A percentile compares a stretch with the other conserved stretches of the same genome.
phyloP scores from a whole-genome alignment of 1,140 invertebrate genomes.

The Venustaconcha ellipsiformis region DNA sequence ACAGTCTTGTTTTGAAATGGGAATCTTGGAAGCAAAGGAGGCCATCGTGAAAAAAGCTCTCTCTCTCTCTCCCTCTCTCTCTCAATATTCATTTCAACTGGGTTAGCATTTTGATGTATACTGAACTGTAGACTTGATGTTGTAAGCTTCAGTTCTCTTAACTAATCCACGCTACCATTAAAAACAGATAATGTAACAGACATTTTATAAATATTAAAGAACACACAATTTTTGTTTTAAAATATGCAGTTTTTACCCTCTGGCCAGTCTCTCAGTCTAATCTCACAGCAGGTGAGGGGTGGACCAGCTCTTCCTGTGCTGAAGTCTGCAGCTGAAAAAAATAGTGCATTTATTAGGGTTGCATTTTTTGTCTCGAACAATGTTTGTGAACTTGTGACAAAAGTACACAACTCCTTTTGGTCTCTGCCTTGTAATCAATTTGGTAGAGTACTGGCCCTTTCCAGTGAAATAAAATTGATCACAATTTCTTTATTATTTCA shows the following conservation, averaged over 20 bases:
- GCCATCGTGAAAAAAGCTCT: no score
- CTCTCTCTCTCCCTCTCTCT: no score
- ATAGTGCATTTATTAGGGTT: conserved; percentile 2
- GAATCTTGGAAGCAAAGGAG: no score
- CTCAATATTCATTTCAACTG: no score
- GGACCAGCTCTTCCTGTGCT: conserved; percentile 89
- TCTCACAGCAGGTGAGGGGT: conserved; percentile 87
- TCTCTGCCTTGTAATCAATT: background rate
- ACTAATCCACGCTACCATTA: no score
- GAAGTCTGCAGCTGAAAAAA: conserved; percentile 73
- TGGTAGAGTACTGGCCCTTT: background rate
- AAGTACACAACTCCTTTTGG: background rate
- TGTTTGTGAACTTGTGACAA: background rate
- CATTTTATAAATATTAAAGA: background rate
- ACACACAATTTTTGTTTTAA: conserved; percentile 1
- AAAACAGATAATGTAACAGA: no score
- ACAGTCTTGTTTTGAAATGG: no score
- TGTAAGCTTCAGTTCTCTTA: no score
- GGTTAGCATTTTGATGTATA: no score
- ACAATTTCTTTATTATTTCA: background rate
- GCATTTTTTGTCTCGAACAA: background rate
- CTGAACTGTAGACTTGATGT: no score
- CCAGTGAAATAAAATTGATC: background rate
- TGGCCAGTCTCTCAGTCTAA: conserved; percentile 92
- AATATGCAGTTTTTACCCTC: conserved; percentile 78